phyloP scores from a whole-genome alignment of 2,113 vertebrate species.

The Galemys pyrenaicus region DNA sequence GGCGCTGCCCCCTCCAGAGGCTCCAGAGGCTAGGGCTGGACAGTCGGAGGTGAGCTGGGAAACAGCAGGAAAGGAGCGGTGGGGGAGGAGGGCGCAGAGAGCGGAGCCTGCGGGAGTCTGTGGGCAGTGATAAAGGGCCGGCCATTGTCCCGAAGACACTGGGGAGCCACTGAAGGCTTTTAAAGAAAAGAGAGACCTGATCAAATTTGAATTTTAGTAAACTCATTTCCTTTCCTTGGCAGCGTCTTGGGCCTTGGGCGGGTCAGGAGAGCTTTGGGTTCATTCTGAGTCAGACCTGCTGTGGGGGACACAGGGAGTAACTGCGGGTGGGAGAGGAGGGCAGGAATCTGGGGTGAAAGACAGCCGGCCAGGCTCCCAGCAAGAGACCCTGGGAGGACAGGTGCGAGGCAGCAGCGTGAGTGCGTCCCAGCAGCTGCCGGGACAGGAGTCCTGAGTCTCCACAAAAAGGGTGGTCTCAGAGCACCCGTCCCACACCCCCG shows the following conservation, averaged over 20 bases:
- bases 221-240: neutral
- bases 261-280: neutral
- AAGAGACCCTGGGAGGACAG: neutral
- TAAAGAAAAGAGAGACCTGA: neutral
- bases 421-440: neutral
- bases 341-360: neutral
- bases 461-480: no score
- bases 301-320: neutral
- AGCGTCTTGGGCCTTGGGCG: neutral
- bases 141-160: neutral
- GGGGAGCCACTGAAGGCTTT: neutral
- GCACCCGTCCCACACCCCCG: rapidly evolving
- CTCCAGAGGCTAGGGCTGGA: no score
- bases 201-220: neutral
- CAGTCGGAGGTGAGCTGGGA: neutral
- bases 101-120: neutral
- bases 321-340: neutral
- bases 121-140: neutral
- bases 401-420: no score
- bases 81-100: neutral
- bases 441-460: neutral
- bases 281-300: neutral
- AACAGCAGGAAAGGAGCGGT: neutral
- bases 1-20: no score
- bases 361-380: neutral